phyloP scores from a whole-genome alignment of 2,888 invertebrate genomes.

The Isoperla grammatica region DNA sequence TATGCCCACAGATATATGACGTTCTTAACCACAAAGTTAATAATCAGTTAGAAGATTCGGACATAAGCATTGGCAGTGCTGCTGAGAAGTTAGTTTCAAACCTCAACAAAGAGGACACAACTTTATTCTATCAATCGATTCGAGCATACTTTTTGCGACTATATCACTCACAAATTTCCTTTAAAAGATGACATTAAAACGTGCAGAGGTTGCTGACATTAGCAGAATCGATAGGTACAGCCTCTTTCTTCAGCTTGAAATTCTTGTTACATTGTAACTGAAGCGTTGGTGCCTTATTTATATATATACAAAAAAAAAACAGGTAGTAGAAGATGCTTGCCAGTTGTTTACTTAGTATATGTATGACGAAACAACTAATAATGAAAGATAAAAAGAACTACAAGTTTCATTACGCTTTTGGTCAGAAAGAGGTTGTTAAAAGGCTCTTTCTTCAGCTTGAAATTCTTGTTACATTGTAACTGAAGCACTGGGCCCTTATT shows the following conservation, averaged over 20 bases:
- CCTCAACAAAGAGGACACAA: not conserved
- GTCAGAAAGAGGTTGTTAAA: too few species aligned
- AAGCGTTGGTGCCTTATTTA: too few species aligned
- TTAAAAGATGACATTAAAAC: not conserved
- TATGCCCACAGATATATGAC: not conserved
- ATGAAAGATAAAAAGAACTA: too few species aligned
- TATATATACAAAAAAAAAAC: too few species aligned
- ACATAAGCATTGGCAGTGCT: not conserved
- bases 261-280: too few species aligned
- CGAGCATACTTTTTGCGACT: not conserved
- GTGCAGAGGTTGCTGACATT: not conserved
- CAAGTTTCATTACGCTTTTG: too few species aligned
- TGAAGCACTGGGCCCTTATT: too few species aligned
- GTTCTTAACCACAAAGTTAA: not conserved
- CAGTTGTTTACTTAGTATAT: too few species aligned
- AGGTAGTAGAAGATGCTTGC: too few species aligned
- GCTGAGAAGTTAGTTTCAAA: not conserved
- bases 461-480: too few species aligned
- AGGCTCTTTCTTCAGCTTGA: not conserved
- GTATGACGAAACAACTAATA: too few species aligned
- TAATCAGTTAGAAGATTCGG: not conserved
- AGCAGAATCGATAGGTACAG: not conserved
- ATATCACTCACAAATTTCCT: constrained; percentile 1
- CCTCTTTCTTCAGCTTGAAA: not conserved
- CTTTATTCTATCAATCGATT: not conserved